These are phyloP conservation scores for Trematomus loennbergii DNA, from an alignment of 2,113 vertebrate genomes.

Conservation along the genomic window DNA sequence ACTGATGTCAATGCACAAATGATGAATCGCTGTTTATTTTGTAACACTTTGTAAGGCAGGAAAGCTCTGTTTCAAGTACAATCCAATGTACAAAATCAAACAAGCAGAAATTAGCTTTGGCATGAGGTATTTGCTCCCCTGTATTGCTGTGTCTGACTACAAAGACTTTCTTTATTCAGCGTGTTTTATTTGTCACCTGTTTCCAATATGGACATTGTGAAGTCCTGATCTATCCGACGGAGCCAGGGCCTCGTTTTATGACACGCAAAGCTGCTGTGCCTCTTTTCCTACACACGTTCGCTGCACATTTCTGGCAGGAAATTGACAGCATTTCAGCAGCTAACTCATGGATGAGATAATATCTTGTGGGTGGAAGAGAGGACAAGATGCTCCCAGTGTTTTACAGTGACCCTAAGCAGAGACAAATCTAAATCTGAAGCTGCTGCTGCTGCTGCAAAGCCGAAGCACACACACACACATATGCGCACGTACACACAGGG, in stretches of 20 bases:
- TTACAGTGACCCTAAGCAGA: slow-evolving; percentile 79
- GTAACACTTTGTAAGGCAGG: slow-evolving; percentile 57
- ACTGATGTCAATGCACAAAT: slow-evolving; percentile 41
- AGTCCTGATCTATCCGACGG: slow-evolving; percentile 70
- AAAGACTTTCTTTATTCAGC: slow-evolving; percentile 75
- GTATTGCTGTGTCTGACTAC: slow-evolving; percentile 74
- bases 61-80: slow-evolving; percentile 59
- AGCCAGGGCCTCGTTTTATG: slow-evolving; percentile 72
- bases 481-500: slow-evolving; percentile 59
- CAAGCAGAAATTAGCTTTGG: slow-evolving; percentile 74
- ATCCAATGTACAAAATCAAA: slow-evolving; percentile 68
- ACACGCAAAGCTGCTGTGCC: slow-evolving; percentile 75
- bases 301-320: slow-evolving; percentile 84
- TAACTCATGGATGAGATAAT: slow-evolving; percentile 84
- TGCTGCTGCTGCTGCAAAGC: slow-evolving; percentile 57
- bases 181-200: slow-evolving; percentile 84
- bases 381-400: slow-evolving; percentile 82
- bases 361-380: slow-evolving; percentile 81
- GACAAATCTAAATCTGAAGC: slow-evolving; percentile 75
- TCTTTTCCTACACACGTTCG: slow-evolving; percentile 77
- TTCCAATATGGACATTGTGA: slow-evolving; percentile 83
- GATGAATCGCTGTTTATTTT: slow-evolving; percentile 72
- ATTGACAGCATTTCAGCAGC: slow-evolving; percentile 81
- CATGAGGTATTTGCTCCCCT: slow-evolving; percentile 68
- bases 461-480: slow-evolving; percentile 51